These are phyloP conservation scores for Girardinichthys multiradiatus DNA, from an alignment of 2,113 vertebrate genomes.

Conservation along the genomic window DNA sequence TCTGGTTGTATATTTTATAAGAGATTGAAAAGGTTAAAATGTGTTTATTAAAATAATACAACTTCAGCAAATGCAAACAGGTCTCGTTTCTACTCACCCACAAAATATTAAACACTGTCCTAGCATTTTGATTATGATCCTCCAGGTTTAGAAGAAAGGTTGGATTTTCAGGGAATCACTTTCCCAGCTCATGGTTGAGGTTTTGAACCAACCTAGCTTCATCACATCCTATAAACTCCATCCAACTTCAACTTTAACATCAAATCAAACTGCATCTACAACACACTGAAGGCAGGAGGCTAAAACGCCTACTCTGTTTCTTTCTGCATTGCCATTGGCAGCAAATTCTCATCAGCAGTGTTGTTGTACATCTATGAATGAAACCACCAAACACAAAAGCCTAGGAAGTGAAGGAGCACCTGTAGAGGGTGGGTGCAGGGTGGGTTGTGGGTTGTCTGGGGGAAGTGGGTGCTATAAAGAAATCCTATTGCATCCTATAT, in stretches of 20 bases:
- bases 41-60: not conserved
- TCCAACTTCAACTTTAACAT: too few relatives aligned
- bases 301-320: not conserved
- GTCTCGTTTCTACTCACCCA: not conserved
- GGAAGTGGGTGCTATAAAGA: constrained; percentile 22
- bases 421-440: constrained; percentile 1
- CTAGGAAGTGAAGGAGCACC: not conserved
- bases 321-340: not conserved
- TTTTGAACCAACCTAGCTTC: too few relatives aligned
- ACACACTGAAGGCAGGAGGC: not conserved
- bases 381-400: not conserved
- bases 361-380: not conserved
- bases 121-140: not conserved
- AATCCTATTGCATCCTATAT: constrained; percentile 27
- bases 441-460: not conserved
- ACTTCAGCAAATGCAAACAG: not conserved
- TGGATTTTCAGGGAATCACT: too few relatives aligned
- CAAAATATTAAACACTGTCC: not conserved
- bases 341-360: not conserved
- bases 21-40: not conserved
- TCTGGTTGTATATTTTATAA: not conserved
- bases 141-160: not conserved
- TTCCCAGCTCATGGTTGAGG: too few relatives aligned
- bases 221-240: too few relatives aligned
- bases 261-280: too few relatives aligned